These are phyloP conservation scores for Dastarcus helophoroides DNA, from an alignment of 2,888 invertebrate species.

Conservation along the genomic window DNA sequence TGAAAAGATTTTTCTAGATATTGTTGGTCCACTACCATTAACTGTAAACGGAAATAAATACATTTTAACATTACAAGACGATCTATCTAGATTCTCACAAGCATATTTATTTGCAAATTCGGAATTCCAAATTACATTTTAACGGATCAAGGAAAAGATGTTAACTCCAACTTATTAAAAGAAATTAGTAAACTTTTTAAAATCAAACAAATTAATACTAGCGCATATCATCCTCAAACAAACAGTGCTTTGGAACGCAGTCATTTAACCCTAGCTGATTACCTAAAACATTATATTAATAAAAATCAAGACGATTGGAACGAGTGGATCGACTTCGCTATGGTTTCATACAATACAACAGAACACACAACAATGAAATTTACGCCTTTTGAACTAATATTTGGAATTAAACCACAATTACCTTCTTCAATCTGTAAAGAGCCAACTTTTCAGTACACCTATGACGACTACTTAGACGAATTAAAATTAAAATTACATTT, in stretches of 20 bases:
- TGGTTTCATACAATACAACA: constrained; percentile 26
- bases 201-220: constrained; percentile 21
- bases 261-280: constrained; percentile 26
- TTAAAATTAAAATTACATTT: no score
- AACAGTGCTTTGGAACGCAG: constrained; percentile 25
- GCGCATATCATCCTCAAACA: constrained; percentile 22
- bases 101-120: constrained; percentile 20
- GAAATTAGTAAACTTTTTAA: constrained; percentile 21
- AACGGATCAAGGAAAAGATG: constrained; percentile 16
- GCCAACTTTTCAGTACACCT: no score
- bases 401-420: constrained; percentile 21
- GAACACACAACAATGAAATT: constrained; percentile 25
- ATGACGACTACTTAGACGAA: no score
- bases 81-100: constrained; percentile 20
- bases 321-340: constrained; percentile 22
- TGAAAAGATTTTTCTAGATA: constrained; percentile 21
- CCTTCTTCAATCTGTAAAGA: no score
- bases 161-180: constrained; percentile 19
- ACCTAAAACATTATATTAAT: constrained; percentile 27
- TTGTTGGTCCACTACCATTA: constrained; percentile 20
- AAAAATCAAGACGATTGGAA: constrained; percentile 27
- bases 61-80: constrained; percentile 18
- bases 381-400: constrained; percentile 25
- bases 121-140: constrained; percentile 10
- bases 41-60: constrained; percentile 6